A percentile compares a stretch with the other conserved stretches of the same genome.
Conservation (phyloP, 2,797 vertebrate species). For the Phylloscopus collybita region DNA sequence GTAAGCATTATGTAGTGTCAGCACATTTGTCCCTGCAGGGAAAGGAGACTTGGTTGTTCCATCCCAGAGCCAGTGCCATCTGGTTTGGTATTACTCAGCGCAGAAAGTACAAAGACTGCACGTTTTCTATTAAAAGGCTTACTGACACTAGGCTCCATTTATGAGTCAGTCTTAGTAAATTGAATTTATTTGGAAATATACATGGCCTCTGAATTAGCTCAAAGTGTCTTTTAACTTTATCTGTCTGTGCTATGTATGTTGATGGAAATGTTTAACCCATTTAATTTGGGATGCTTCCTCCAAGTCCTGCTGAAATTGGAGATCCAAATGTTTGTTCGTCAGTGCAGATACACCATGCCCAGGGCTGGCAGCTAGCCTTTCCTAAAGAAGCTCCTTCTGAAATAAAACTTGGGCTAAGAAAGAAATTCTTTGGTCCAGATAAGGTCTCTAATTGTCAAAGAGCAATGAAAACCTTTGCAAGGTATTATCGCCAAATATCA, state of each 20-base stretch:
- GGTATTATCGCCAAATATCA: not conserved
- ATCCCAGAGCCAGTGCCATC: conserved; percentile 56
- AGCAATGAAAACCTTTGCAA: not conserved
- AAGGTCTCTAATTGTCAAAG: not conserved
- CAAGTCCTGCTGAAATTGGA: conserved; percentile 1
- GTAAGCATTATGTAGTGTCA: conserved; percentile 49
- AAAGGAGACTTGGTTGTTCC: conserved; percentile 21
- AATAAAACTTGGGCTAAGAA: not conserved
- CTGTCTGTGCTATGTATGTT: not conserved
- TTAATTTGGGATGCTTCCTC: conserved; percentile 7
- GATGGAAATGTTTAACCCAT: conserved; percentile 51
- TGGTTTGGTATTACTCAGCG: conserved; percentile 46
- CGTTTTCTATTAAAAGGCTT: conserved; percentile 55
- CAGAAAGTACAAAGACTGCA: conserved; percentile 46
- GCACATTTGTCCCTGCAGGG: conserved; percentile 34
- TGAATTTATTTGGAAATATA: conserved; percentile 59
- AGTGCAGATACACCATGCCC: not conserved
- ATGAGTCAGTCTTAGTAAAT: conserved; percentile 50
- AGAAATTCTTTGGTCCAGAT: not conserved
- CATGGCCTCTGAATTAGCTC: conserved; percentile 9
- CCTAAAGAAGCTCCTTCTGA: not conserved
- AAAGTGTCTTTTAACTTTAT: conserved; percentile 34
- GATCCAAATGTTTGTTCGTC: not conserved
- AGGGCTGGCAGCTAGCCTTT: not conserved
- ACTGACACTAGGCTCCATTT: conserved; percentile 32